Evolutionary conservation across 2,888 invertebrate species (phyloP).

Genomic region (Endomychus coccineus): DNA sequence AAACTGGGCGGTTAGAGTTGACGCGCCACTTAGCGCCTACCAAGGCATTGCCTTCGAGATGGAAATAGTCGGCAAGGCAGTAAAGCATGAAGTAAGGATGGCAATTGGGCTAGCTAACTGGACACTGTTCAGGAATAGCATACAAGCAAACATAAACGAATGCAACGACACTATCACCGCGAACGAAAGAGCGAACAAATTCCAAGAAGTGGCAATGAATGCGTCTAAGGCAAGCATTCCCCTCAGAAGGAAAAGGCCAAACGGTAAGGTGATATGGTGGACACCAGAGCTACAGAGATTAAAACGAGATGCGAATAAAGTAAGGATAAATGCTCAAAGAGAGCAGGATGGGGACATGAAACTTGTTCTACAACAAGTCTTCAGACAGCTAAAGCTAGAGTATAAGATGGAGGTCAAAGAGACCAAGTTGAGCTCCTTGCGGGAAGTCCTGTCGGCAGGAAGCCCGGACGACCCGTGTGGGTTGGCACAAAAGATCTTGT

Average conservation of each 20-base stretch:
- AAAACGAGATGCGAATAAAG: background rate
- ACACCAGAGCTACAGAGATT: background rate
- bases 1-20: conserved; percentile 14
- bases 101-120: background rate
- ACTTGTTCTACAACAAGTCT: background rate
- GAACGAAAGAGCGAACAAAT: conserved; percentile 1
- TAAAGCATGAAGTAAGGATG: background rate
- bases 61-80: background rate
- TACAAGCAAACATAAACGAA: background rate
- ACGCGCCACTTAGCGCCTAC: conserved; percentile 21
- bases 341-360: conserved; percentile 4
- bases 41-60: background rate
- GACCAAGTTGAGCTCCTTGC: conserved; percentile 6
- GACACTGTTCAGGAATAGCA: background rate
- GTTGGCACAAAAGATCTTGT: conserved; percentile 11
- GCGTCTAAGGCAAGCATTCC: conserved; percentile 8
- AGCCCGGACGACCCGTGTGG: conserved; percentile 10
- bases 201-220: conserved; percentile 8
- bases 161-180: background rate
- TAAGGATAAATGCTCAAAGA: background rate
- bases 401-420: conserved; percentile 10
- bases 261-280: conserved; percentile 7
- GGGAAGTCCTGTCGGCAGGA: conserved; percentile 3
- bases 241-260: background rate
- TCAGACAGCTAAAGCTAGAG: background rate